Conservation (phyloP, 1,140 invertebrate species). For the Rhynchophorus ferrugineus region DNA sequence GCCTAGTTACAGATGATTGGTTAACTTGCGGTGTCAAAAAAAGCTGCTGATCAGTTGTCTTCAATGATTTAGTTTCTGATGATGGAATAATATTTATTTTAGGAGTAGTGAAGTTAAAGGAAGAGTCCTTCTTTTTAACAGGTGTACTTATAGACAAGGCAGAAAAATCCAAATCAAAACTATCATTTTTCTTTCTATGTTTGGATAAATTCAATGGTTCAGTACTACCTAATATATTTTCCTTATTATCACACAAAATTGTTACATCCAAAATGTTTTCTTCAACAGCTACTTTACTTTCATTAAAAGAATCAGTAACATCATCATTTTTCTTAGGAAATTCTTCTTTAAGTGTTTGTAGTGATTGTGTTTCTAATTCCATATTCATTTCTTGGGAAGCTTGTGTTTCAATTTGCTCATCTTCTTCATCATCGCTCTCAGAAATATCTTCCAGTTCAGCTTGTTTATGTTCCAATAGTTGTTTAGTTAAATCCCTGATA, state of each 20-base stretch:
- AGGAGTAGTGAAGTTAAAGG: slow-evolving; percentile 15
- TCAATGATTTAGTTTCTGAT: slow-evolving; percentile 4
- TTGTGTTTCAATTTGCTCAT: too few species aligned
- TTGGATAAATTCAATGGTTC: not conserved
- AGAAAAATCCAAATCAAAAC: slow-evolving; percentile 25
- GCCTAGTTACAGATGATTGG: not conserved
- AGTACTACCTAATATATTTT: slow-evolving; percentile 1
- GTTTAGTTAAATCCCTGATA: slow-evolving; percentile 11
- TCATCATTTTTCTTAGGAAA: slow-evolving; percentile 8
- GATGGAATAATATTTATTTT: slow-evolving; percentile 19
- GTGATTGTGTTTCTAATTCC: too few species aligned
- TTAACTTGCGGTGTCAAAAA: slow-evolving; percentile 5
- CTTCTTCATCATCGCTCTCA: slow-evolving; percentile 1
- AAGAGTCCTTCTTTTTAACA: slow-evolving; percentile 7
- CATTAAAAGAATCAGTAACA: not conserved
- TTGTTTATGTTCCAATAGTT: slow-evolving; percentile 3
- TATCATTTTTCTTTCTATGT: slow-evolving; percentile 11
- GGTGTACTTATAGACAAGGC: slow-evolving; percentile 18
- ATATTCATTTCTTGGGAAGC: too few species aligned
- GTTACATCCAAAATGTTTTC: not conserved
- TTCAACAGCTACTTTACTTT: not conserved
- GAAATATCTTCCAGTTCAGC: slow-evolving; percentile 5
- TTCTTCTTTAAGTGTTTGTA: too few species aligned
- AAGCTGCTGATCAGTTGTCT: not conserved
- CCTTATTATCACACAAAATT: slow-evolving; percentile 1